Evolutionary conservation across 2,797 vertebrate genomes (phyloP), one percentile per base, ranked within the genome.

Genomic region (Protonibea diacanthus): DNA sequence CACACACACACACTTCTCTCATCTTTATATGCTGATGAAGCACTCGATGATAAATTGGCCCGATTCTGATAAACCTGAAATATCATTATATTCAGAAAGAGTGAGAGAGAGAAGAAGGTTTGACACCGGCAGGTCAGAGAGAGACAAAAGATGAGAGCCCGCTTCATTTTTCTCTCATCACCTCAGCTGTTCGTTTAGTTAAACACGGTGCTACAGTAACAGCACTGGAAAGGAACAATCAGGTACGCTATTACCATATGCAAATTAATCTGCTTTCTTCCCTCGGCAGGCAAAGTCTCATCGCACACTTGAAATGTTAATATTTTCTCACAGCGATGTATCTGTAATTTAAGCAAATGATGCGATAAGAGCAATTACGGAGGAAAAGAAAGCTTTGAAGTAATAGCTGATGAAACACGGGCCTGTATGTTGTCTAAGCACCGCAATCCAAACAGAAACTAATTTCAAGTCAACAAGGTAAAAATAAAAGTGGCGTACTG

Each of bases 301-400:
- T 57, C 21, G 27, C 72, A 69, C 59, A 55, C 82, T 87, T 77
- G 67, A 91, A 89, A 88, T 88, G 63, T 82, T 86, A 78, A 81
- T 89, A 84, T 86, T 89, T 89, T 63, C 66, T 74, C 60, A 63
- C 55, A 76, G 69, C 42, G 69, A 63, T 59, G 68, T 57, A 67
- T 83, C 80, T 83, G 69, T 82, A 79, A 88, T 90, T 84, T 72
- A 73, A 82, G 78, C 69, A 81, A 88, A 86, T 78, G 60, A 78
- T 72, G 78, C 18, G 18, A 82, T 81, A 68, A 85, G 51, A 70
- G 65, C 77, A 84, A 85, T 90, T 81, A 89, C 18, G 48, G 64
- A 44, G 33, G 42, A 60, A 71, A 49, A 62, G 21, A 55, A 55
- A 73, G 60, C 67, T 83, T 74, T 80, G 52, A 78, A 71, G 65